These are phyloP conservation scores for Aphodius granarius DNA, from an alignment of 2,888 invertebrate species.

Conservation along the genomic window DNA sequence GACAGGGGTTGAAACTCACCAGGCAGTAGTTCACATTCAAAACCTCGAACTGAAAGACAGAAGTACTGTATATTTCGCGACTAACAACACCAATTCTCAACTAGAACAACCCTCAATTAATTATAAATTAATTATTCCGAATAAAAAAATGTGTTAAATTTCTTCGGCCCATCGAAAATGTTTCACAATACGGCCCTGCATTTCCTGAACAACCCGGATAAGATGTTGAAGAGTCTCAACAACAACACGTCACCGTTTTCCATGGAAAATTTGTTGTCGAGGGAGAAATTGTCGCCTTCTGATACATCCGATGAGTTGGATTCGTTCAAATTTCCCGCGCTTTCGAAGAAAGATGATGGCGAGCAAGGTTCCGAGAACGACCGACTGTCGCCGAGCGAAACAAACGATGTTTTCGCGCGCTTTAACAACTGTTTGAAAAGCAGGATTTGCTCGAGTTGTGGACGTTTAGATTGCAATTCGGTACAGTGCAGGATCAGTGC, in stretches of 20 bases:
- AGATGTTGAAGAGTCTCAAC: constrained; percentile 51
- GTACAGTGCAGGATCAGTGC: constrained; percentile 47
- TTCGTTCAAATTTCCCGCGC: background rate
- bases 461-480: constrained; percentile 59
- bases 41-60: constrained; percentile 3
- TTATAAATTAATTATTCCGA: background rate
- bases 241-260: constrained; percentile 50
- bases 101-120: background rate
- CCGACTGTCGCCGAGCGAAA: constrained; percentile 41
- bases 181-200: constrained; percentile 49
- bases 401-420: constrained; percentile 46
- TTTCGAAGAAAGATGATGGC: constrained; percentile 15
- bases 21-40: background rate
- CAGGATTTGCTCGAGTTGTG: constrained; percentile 59
- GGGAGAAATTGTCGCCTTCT: constrained; percentile 49
- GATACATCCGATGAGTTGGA: constrained; percentile 36
- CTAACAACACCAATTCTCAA: background rate
- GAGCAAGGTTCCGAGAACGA: constrained; percentile 29
- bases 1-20: background rate
- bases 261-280: constrained; percentile 50
- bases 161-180: constrained; percentile 36
- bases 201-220: constrained; percentile 46
- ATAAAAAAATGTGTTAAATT: background rate
- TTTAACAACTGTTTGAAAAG: constrained; percentile 49
- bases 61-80: background rate